phyloP scores from a whole-genome alignment of 2,113 vertebrate species.

The Megaleporinus macrocephalus region DNA sequence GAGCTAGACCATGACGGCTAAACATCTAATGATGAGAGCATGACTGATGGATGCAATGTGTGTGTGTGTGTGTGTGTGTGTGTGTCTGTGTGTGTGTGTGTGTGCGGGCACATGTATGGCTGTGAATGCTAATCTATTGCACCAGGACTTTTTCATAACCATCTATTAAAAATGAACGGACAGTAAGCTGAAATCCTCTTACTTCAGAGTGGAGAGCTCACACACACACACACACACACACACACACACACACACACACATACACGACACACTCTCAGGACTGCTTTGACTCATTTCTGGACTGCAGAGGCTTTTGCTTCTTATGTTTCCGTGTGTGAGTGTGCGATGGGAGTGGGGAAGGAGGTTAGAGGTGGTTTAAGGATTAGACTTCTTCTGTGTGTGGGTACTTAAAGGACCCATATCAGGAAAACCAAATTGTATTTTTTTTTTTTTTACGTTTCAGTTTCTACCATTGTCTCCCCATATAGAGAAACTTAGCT shows the following conservation, averaged over 20 bases:
- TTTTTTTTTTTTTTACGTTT: no score
- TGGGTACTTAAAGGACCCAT: no score
- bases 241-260: neutral
- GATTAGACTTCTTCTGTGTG: no score
- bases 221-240: neutral
- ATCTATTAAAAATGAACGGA: neutral
- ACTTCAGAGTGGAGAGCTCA: neutral
- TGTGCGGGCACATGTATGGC: neutral
- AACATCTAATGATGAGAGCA: neutral
- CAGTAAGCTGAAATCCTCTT: neutral
- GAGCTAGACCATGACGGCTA: neutral
- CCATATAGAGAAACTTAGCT: no score
- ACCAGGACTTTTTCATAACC: neutral
- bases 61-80: constrained; percentile 17
- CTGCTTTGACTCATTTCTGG: neutral
- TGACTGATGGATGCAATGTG: neutral
- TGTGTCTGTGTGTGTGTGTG: neutral
- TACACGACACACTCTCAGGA: neutral
- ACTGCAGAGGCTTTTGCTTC: neutral
- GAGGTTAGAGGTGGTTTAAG: no score
- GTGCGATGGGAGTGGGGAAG: no score
- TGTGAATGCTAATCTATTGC: neutral
- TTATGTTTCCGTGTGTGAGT: neutral
- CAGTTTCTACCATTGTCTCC: no score
- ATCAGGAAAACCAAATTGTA: no score